Evolutionary conservation across 37 sponge, comb jelly and placozoan genomes (phyloP), one percentile per base, ranked within the genome.

Genomic region (Mnemiopsis leidyi): DNA sequence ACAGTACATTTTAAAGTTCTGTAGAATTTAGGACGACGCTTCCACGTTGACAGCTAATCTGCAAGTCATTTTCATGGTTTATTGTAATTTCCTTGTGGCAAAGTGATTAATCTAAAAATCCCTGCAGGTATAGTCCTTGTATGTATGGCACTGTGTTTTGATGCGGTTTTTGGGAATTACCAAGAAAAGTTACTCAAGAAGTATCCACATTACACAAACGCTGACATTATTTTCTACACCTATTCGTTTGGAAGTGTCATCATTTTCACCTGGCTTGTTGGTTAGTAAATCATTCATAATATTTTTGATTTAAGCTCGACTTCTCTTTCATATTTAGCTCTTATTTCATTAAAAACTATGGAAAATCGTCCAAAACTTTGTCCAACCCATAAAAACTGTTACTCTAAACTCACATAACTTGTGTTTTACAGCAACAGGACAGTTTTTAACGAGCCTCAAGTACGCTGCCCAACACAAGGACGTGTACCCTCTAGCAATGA

Each of bases 181-280:
- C 97, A 96, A 83, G 97, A 96, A 92, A 96, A 96, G 93, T 69
- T 96, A 2, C 38, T 95, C 71, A 95, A 94, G 92, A 92, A 94
- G 28, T 38, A 95, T 92, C 69, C 93, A 35, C 35, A 25, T 35
- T 92, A 18, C 32, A 93, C 69, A 32, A 40, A 82, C n/a, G 69
- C 68, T 29, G 71, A 69, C 69, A 69, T 40, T 21, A 90, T 38
- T 21, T 68, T 93, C 38, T 92, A 69, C n/a, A 26, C 93, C 21
- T 92, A 69, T 29, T 23, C 93, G 2, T 68, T 68, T 68, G 93
- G 93, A 13, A 69, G 34, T 36, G 61, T 39, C 13, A 90, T 90
- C 25, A 13, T 77, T 26, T 18, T 32, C 21, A 32, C 79, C 20
- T 26, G 79, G 34, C 36, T 77, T 9, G 5, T 5, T 48, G 61